These are phyloP conservation scores for Oxycera nigricornis DNA, from an alignment of 2,888 invertebrate genomes.

Conservation along the genomic window DNA sequence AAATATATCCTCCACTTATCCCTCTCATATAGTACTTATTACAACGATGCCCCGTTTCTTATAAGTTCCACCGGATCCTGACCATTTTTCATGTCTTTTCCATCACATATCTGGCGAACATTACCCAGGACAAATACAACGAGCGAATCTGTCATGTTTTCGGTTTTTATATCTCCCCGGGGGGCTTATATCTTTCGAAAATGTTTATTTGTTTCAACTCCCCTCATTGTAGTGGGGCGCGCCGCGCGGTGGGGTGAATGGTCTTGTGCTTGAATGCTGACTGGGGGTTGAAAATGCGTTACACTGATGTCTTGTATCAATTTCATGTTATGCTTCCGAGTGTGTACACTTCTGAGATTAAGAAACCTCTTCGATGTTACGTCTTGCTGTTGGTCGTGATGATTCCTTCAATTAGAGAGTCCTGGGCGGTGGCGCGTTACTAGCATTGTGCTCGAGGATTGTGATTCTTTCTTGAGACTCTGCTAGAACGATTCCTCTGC, in stretches of 20 bases:
- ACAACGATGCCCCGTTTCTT: too few relatives aligned
- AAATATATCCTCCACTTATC: too few relatives aligned
- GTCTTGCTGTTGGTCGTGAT: not conserved
- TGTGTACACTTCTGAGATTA: not conserved
- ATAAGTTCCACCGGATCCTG: too few relatives aligned
- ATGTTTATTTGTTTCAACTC: conserved; percentile 46
- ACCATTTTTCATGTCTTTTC: conserved; percentile 32
- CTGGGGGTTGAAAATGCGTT: conserved; percentile 9
- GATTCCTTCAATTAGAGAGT: not conserved
- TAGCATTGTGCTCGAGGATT: too few relatives aligned
- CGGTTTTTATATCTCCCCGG: conserved; percentile 46
- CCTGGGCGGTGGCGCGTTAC: not conserved
- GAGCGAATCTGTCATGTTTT: conserved; percentile 47
- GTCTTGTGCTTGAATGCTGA: not conserved
- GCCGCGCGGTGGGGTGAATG: not conserved
- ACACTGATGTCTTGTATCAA: conserved; percentile 42
- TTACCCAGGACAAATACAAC: conserved; percentile 45
- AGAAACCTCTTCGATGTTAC: not conserved
- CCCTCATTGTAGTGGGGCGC: not conserved
- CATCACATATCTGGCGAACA: conserved; percentile 44
- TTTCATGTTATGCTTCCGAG: conserved; percentile 43
- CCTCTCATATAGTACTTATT: not conserved
- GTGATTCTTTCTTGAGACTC: too few relatives aligned
- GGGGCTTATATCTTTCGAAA: conserved; percentile 46
- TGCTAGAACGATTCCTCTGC: too few relatives aligned